Base-by-base conservation (phyloP, 2,888 invertebrate species). In the Leucozona laternaria region DNA sequence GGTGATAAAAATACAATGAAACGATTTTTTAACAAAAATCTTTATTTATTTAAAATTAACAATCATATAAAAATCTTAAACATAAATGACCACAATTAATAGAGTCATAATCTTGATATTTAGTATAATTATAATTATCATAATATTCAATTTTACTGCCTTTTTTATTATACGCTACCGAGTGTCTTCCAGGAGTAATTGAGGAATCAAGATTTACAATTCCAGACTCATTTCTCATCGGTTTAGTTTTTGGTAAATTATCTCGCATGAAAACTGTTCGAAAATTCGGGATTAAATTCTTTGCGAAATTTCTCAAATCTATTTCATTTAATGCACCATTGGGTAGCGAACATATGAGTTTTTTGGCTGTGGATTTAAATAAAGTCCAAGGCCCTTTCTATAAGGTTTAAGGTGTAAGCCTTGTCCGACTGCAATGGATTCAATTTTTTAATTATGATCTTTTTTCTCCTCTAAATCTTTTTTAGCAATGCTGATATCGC, bases 11-110 rank as follows among this genome's bases (percentile, higher is more conserved):
- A 8, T 10, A 34, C 17, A 34, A 34, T 40, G 40, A 40, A 40
- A 40, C 2, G 4, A 13, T 5, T 25, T 89, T 60, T 79, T 89
- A 75, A 86, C 90, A 90, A 15, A 90, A 88, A 85, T 90, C 90
- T 20, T 90, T 90, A 66, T 90, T 90, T 10, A 48, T 88, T 89
- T 10, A 82, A 70, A 45, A 10, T 48, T 17, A 37, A 57, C 17
- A 15, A 20, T 20, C 17, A 20, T 48, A 10, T 90, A 83, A 85
- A 84, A 90, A 17, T 88, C 70, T 88, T 91, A 90, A 85, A 17
- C 43, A 43, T 43, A 43, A 43, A 43, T 43, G 43, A 17, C 43
- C 43, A 43, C n/a, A 43, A 4, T 43, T 43, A 43, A 43, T 17
- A 43, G 43, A 43, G 43, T 43, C 43, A 8, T 43, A n/a, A 17